Evolutionary conservation across 2,113 vertebrate species (phyloP), one percentile per base, ranked within the genome.

Genomic region (Ariopsis seemanni): DNA sequence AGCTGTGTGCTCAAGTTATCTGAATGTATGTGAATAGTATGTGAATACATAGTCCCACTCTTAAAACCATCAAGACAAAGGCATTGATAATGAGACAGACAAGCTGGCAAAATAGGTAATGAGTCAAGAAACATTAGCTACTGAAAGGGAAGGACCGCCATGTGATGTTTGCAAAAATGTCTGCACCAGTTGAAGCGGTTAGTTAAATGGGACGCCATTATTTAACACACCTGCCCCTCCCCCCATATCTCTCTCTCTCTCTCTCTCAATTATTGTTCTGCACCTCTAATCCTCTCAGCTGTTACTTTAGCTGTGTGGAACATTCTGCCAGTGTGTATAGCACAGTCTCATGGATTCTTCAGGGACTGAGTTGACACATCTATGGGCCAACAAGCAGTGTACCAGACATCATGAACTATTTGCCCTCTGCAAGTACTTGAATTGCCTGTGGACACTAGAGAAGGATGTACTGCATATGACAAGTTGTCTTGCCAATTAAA

Each of bases 251-350:
- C 42, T 14, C n/a, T 63, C 30, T 72, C 78, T 77, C 18, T 14
- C 72, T 25, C 67, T 67, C n/a, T 42, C 67, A 25, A 7, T 65
- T 69, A 72, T 71, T 84, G 65, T 30, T 86, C 75, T 34, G 42
- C 17, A 18, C 50, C 18, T 34, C 15, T 86, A 77, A 79, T 60
- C 74, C 75, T 30, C 60, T 79, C 60, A 84, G 57, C 85, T 86
- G 74, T 80, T 75, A 80, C 60, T 80, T 10, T 84, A 7, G 17
- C n/a, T 14, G 17, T 27, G 50, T 53, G 63, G 62, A 83, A 67
- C 30, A 42, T 74, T 52, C 74, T 78, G 72, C 42, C 42, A 18
- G 14, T 63, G 74, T 50, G 71, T 63, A 65, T 58, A 27, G 55
- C 53, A 3, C 71, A 18, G 50, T 14, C 84, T 22, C 27, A 27